Percentiles rank a stretch among this genome's conserved stretches.
phyloP scores from a whole-genome alignment of 2,888 invertebrate species.

The Polylopha cassiicola region DNA sequence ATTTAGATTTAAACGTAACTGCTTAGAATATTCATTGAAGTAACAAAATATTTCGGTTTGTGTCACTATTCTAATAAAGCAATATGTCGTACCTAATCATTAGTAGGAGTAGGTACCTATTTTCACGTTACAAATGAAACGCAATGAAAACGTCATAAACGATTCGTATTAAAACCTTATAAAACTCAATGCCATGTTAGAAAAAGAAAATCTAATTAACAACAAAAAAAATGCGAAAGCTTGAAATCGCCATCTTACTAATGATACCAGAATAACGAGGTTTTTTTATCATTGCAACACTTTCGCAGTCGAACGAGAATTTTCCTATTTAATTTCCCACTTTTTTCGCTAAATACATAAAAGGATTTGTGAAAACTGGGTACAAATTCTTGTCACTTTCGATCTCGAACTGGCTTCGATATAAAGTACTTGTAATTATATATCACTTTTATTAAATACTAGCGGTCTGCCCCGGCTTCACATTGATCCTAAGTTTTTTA shows the following conservation, averaged over 20 bases:
- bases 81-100: too few species aligned
- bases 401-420: constrained; percentile 38
- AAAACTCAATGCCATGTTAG: neutral
- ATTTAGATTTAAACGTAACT: too few species aligned
- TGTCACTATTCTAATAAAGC: too few species aligned
- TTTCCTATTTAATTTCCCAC: constrained; percentile 30
- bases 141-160: neutral
- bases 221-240: constrained; percentile 3
- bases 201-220: constrained; percentile 1
- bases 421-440: too few species aligned
- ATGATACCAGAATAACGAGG: too few species aligned
- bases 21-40: too few species aligned
- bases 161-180: neutral
- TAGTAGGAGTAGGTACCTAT: too few species aligned
- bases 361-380: constrained; percentile 50
- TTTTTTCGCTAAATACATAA: constrained; percentile 28
- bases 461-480: too few species aligned
- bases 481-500: too few species aligned
- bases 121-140: too few species aligned
- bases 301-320: constrained; percentile 24
- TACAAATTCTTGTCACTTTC: constrained; percentile 52
- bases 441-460: too few species aligned
- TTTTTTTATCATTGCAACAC: constrained; percentile 23
- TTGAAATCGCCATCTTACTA: neutral
- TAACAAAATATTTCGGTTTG: too few species aligned